phyloP scores from a whole-genome alignment of 2,888 invertebrate species.

The Leptopilina syphax region DNA sequence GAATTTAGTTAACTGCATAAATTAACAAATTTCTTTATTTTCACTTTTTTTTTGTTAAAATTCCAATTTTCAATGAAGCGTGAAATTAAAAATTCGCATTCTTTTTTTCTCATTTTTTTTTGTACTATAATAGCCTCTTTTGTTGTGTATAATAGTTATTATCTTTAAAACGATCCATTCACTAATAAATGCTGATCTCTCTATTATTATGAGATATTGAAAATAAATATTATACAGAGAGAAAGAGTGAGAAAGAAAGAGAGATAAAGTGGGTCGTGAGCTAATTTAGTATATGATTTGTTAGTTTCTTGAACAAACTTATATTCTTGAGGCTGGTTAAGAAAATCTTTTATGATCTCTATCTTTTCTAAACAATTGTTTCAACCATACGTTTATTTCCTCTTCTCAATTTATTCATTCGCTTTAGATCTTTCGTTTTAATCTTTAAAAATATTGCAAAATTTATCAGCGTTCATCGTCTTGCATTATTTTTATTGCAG shows the following conservation, averaged over 20 bases:
- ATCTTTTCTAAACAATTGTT: constrained; percentile 23
- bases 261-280: constrained; percentile 58
- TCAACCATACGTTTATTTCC: background rate
- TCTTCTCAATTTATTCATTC: no score
- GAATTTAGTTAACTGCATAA: background rate
- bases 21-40: no score
- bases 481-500: no score
- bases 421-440: no score
- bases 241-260: constrained; percentile 33
- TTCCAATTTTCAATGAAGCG: no score
- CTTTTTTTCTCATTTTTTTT: no score
- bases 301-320: constrained; percentile 29
- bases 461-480: no score
- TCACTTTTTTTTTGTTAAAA: no score
- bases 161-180: background rate
- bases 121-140: no score
- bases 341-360: constrained; percentile 2
- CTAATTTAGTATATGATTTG: constrained; percentile 58
- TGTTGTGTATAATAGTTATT: background rate
- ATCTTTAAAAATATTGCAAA: no score
- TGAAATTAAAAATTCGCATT: no score
- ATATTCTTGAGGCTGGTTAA: background rate
- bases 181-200: constrained; percentile 37
- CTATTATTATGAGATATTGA: constrained; percentile 50
- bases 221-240: constrained; percentile 48